Percentiles rank a stretch among this genome's conserved stretches.
Evolutionary conservation across 2,888 invertebrate species (phyloP).

Genomic region (Metopia argyrocephala): DNA sequence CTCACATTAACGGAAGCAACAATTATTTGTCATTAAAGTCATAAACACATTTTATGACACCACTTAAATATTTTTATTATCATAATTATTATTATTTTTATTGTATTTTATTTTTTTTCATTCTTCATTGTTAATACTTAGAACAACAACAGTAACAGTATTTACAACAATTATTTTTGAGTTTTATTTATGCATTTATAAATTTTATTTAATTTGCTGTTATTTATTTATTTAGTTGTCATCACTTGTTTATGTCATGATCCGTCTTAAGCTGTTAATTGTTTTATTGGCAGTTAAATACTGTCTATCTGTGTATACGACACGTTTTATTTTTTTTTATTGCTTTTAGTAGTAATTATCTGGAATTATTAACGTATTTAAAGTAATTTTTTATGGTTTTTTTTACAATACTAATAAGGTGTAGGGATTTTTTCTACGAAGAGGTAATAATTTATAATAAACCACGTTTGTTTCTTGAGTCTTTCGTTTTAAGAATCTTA

Average conservation of each 20-base stretch:
- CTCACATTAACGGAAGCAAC: slow-evolving; percentile 68
- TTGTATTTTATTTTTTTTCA: slow-evolving; percentile 44
- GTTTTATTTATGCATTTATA: slow-evolving; percentile 36
- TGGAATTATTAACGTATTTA: slow-evolving; percentile 18
- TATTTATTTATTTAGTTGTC: slow-evolving; percentile 41
- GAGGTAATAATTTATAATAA: background rate
- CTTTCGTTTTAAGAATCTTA: background rate
- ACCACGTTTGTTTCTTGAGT: slow-evolving; percentile 31
- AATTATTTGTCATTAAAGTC: slow-evolving; percentile 69
- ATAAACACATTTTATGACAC: slow-evolving; percentile 68
- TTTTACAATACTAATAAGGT: background rate
- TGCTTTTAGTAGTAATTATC: slow-evolving; percentile 28
- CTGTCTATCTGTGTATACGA: background rate
- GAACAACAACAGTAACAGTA: slow-evolving; percentile 1
- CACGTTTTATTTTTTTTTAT: slow-evolving; percentile 36
- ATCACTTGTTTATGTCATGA: slow-evolving; percentile 41
- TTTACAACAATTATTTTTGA: slow-evolving; percentile 12
- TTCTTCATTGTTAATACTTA: slow-evolving; percentile 18
- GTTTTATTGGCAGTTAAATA: slow-evolving; percentile 28
- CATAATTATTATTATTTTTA: slow-evolving; percentile 55
- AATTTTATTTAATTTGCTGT: slow-evolving; percentile 11
- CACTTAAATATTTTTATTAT: slow-evolving; percentile 64
- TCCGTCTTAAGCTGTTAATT: slow-evolving; percentile 8
- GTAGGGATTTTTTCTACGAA: background rate
- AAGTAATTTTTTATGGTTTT: background rate